Evolutionary conservation across 2,888 invertebrate genomes (phyloP).

Genomic region (Antheraea assamensis): DNA sequence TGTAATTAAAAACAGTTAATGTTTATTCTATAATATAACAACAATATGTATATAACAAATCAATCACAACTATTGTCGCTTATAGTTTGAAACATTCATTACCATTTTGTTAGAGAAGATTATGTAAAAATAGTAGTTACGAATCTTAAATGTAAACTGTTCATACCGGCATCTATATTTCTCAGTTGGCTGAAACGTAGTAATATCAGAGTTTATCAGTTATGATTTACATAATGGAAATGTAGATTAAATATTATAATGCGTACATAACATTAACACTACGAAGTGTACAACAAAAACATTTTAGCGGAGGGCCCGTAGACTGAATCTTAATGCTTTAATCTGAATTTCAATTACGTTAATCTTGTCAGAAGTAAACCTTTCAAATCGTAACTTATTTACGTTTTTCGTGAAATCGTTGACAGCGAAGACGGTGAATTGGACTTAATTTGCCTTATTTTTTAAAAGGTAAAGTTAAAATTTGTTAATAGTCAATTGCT

Average conservation of each 20-base stretch:
- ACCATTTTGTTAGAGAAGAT: no score
- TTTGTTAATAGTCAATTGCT: not conserved
- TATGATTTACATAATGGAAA: conserved; percentile 14
- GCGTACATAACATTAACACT: conserved; percentile 1
- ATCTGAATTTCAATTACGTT: conserved; percentile 60
- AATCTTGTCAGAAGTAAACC: conserved; percentile 42
- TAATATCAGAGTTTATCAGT: conserved; percentile 2
- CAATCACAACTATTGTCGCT: no score
- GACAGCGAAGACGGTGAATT: conserved; percentile 7
- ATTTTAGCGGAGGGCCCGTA: conserved; percentile 48
- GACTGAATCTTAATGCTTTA: conserved; percentile 54
- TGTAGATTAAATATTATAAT: conserved; percentile 4
- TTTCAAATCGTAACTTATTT: conserved; percentile 31
- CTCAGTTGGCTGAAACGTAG: not conserved
- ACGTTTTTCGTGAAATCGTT: conserved; percentile 10
- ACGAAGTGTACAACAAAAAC: conserved; percentile 53
- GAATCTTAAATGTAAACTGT: no score
- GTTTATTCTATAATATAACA: no score
- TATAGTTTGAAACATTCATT: no score
- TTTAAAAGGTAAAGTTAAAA: not conserved
- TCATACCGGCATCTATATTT: no score
- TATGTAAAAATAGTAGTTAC: no score
- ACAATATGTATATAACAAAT: no score
- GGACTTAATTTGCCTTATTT: not conserved
- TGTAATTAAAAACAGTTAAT: no score